These are phyloP conservation scores for Megalops cyprinoides DNA, from an alignment of 2,797 vertebrate genomes.

Conservation along the genomic window DNA sequence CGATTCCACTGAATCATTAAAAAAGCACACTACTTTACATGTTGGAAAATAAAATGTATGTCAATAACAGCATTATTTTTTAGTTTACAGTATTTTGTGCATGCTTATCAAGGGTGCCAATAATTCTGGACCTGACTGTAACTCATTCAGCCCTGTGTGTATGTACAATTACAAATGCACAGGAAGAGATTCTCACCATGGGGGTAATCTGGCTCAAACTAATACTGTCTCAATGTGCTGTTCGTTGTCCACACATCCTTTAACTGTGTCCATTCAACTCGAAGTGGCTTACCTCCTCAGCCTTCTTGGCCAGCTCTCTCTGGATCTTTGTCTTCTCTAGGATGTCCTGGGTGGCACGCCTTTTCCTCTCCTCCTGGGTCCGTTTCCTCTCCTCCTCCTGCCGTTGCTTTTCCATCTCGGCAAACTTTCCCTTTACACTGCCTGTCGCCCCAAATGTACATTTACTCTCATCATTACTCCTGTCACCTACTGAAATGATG, in stretches of 20 bases:
- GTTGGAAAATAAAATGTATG: too few relatives aligned
- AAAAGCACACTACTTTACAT: too few relatives aligned
- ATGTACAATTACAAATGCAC: background rate
- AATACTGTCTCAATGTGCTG: background rate
- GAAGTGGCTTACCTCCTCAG: constrained; percentile 80
- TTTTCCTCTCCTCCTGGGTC: constrained; percentile 88
- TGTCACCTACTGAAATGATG: background rate
- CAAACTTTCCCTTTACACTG: constrained; percentile 97
- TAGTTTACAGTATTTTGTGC: too few relatives aligned
- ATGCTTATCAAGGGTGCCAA: too few relatives aligned
- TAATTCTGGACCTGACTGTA: too few relatives aligned
- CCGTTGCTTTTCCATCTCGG: constrained; percentile 97
- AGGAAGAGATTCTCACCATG: background rate
- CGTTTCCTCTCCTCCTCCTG: constrained; percentile 89
- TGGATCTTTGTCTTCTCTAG: constrained; percentile 95
- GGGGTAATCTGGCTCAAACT: background rate
- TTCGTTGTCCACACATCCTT: background rate
- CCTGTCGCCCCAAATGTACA: constrained; percentile 69
- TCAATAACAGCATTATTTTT: too few relatives aligned
- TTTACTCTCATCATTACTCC: background rate
- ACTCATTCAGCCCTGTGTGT: background rate
- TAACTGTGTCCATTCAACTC: background rate
- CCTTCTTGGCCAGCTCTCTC: constrained; percentile 92
- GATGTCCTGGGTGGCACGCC: constrained; percentile 87
- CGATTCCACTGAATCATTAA: too few relatives aligned